phyloP scores from a whole-genome alignment of 2,888 invertebrate genomes.

The Melolontha melolontha region DNA sequence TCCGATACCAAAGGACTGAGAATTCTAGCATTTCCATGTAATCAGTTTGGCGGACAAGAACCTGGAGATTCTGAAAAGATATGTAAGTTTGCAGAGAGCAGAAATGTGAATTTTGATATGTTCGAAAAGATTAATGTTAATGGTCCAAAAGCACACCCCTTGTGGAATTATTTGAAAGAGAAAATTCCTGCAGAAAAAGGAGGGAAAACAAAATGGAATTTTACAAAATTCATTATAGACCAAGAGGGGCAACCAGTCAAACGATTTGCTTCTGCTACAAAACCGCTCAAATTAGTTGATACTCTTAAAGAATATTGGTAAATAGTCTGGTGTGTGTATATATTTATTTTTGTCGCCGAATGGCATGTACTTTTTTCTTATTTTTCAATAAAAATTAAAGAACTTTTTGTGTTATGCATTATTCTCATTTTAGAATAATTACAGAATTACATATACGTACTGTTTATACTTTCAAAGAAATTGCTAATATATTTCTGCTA shows the following conservation, averaged over 20 bases:
- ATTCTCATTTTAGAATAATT: no score
- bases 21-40: conserved; percentile 89
- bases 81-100: conserved; percentile 69
- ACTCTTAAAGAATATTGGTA: conserved; percentile 61
- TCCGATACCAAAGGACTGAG: conserved; percentile 77
- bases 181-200: conserved; percentile 67
- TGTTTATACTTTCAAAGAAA: no score
- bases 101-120: conserved; percentile 77
- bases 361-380: conserved; percentile 3
- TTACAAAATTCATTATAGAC: conserved; percentile 87
- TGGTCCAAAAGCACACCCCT: conserved; percentile 73
- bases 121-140: conserved; percentile 81
- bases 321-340: conserved; percentile 6
- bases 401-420: no score
- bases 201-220: conserved; percentile 86
- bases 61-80: conserved; percentile 75
- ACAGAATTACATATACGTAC: no score
- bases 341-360: conserved; percentile 10
- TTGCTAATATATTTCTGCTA: no score
- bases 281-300: conserved; percentile 59
- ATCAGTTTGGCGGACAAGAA: conserved; percentile 83
- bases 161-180: conserved; percentile 76
- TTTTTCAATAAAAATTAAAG: not conserved
- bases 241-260: conserved; percentile 78
- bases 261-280: conserved; percentile 66